Conservation (phyloP, 2,797 vertebrate genomes). For the Pogoniulus pusillus region DNA sequence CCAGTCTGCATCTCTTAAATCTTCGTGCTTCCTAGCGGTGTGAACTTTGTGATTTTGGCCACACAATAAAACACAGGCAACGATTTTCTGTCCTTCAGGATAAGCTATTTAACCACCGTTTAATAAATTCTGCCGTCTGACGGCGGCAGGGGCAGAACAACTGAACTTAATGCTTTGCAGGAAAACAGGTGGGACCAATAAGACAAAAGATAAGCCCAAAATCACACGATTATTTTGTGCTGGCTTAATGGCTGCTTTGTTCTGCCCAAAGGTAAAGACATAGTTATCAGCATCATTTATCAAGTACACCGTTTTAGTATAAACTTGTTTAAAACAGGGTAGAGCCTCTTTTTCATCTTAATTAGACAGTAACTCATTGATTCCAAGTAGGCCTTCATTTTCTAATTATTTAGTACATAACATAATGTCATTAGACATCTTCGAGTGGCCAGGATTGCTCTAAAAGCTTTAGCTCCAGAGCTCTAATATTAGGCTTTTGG, state of each 20-base stretch:
- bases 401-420: constrained; percentile 75
- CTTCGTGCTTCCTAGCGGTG: not conserved
- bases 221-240: constrained; percentile 16
- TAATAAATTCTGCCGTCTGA: constrained; percentile 9
- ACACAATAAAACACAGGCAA: not conserved
- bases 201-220: constrained; percentile 36
- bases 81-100: not conserved
- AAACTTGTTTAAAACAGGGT: constrained; percentile 67
- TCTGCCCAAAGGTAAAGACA: constrained; percentile 56
- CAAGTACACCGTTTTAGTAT: constrained; percentile 50
- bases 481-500: constrained; percentile 77
- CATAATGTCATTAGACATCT: constrained; percentile 77
- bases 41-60: not conserved
- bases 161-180: not conserved
- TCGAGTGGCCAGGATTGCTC: constrained; percentile 73
- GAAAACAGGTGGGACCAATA: constrained; percentile 8
- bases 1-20: not conserved
- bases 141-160: not conserved
- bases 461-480: constrained; percentile 76
- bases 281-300: constrained; percentile 63
- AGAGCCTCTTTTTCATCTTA: constrained; percentile 62
- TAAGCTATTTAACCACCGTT: not conserved
- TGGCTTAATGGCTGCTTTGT: constrained; percentile 27
- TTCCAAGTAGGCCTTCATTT: constrained; percentile 69
- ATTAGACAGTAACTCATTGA: constrained; percentile 72